Percentiles rank a stretch among this genome's conserved stretches.
These are phyloP conservation scores for Mixornis gularis DNA, from an alignment of 2,113 vertebrate genomes.

Conservation along the genomic window DNA sequence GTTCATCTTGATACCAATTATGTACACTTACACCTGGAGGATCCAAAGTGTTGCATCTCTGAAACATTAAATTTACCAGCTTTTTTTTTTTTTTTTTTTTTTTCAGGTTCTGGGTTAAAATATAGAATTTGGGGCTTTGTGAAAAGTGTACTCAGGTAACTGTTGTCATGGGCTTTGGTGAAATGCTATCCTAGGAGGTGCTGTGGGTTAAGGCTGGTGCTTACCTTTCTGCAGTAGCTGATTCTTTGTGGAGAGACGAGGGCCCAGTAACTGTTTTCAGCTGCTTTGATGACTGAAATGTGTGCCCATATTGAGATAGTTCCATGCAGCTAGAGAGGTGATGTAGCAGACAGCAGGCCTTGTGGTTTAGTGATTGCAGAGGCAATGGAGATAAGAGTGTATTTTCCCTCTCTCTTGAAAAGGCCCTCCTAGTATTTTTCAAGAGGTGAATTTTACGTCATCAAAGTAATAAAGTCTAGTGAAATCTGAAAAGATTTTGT, in stretches of 20 bases:
- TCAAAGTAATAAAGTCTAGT: neutral
- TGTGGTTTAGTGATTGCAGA: neutral
- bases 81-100: neutral
- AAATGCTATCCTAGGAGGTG: neutral
- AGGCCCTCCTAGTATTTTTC: neutral
- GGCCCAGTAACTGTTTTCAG: neutral
- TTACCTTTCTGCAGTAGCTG: neutral
- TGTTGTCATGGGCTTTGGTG: neutral
- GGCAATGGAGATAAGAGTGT: neutral
- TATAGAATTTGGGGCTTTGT: neutral
- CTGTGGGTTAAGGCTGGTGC: neutral
- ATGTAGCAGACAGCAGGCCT: neutral
- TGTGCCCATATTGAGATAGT: fast-evolving
- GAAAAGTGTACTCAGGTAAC: neutral
- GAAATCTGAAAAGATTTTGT: neutral
- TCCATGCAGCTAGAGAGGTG: neutral
- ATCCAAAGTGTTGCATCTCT: neutral
- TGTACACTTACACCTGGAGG: neutral
- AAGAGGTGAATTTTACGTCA: neutral
- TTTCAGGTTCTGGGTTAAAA: neutral
- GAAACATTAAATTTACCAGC: neutral
- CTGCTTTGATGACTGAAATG: neutral
- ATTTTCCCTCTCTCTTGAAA: neutral
- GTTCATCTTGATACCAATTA: neutral
- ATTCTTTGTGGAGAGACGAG: neutral